These are phyloP conservation scores for Scaptomyza reducta DNA, from an alignment of 2,888 invertebrate species.

Conservation along the genomic window DNA sequence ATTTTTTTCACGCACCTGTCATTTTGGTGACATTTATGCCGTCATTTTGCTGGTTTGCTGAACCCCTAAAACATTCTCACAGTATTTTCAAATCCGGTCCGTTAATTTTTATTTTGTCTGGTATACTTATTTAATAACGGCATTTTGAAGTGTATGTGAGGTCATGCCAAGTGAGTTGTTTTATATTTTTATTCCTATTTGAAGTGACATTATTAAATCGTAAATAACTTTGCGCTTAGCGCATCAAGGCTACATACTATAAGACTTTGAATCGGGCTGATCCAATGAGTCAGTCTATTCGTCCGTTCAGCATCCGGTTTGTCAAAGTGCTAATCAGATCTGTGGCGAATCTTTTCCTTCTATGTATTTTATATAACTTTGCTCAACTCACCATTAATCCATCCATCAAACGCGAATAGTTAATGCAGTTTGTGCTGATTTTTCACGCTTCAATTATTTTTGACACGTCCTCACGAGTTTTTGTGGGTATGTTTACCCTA, in stretches of 20 bases:
- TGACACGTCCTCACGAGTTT: constrained; percentile 56
- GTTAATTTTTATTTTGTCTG: constrained; percentile 47
- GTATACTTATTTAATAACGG: too few relatives aligned
- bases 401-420: constrained; percentile 48
- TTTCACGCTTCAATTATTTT: constrained; percentile 45
- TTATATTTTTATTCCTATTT: constrained; percentile 36
- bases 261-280: constrained; percentile 25
- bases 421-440: constrained; percentile 33
- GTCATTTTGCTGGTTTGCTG: constrained; percentile 45
- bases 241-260: constrained; percentile 57
- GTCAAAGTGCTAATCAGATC: constrained; percentile 66
- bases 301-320: constrained; percentile 55
- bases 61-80: constrained; percentile 42
- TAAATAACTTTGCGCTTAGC: constrained; percentile 68
- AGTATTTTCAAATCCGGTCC: constrained; percentile 51
- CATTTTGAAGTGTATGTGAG: constrained; percentile 45
- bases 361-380: constrained; percentile 2
- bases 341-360: constrained; percentile 45
- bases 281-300: constrained; percentile 33
- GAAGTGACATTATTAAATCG: constrained; percentile 51
- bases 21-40: constrained; percentile 52
- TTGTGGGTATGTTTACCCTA: constrained; percentile 21
- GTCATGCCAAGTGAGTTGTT: constrained; percentile 45
- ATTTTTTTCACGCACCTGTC: constrained; percentile 43
- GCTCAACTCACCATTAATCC: constrained; percentile 23